A percentile compares a stretch with the other conserved stretches of the same genome.
Conservation (phyloP, 2,888 invertebrate species). For the Heliconius aoede region DNA sequence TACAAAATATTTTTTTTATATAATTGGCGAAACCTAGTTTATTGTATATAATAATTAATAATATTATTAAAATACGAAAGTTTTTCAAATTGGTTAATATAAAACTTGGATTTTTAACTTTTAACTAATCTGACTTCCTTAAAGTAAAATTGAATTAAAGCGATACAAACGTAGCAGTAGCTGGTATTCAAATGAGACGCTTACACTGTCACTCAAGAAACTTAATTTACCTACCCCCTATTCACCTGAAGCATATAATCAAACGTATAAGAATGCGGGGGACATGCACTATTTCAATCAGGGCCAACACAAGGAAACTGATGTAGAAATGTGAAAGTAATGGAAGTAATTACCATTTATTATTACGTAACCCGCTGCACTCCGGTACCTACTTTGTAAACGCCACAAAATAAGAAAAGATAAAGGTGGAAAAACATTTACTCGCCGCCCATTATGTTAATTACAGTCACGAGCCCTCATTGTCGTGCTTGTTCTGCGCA, state of each 20-base stretch:
- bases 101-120: not conserved
- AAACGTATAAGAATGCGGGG: constrained; percentile 14
- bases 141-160: not conserved
- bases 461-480: constrained; percentile 54
- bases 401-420: constrained; percentile 58
- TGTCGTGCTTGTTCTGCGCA: constrained; percentile 43
- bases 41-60: no score
- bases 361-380: constrained; percentile 48
- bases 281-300: constrained; percentile 34
- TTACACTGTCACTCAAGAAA: constrained; percentile 11
- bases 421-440: constrained; percentile 65
- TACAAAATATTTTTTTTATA: no score
- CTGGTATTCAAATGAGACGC: constrained; percentile 1
- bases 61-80: no score
- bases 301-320: constrained; percentile 31
- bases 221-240: not conserved
- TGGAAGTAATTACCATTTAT: constrained; percentile 50
- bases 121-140: not conserved
- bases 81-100: no score
- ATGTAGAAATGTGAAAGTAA: constrained; percentile 44
- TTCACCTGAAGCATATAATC: not conserved
- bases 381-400: constrained; percentile 55
- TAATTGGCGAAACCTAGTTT: no score
- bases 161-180: not conserved
- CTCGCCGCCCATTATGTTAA: constrained; percentile 64